phyloP scores from a whole-genome alignment of 2,113 vertebrate genomes.

The Acrocephalus kingi region DNA sequence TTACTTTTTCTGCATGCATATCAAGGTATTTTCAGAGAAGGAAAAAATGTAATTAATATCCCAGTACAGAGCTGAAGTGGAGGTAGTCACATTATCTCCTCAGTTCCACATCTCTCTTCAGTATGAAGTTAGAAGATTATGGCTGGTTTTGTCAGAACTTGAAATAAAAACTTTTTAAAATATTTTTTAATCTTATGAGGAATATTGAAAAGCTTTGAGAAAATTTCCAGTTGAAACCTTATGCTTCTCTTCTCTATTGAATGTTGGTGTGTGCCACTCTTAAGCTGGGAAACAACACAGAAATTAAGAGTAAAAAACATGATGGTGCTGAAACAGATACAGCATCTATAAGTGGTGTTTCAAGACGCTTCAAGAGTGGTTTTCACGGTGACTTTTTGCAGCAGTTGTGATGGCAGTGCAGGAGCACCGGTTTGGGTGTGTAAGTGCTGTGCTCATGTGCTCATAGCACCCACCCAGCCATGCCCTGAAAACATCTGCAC shows the following conservation, averaged over 20 bases:
- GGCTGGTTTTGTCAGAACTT: neutral
- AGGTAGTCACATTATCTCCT: neutral
- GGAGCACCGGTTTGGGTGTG: neutral
- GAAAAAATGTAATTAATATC: neutral
- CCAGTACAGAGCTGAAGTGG: neutral
- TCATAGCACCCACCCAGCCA: rapidly evolving
- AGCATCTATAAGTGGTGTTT: neutral
- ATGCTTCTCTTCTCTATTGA: neutral
- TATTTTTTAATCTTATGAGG: neutral
- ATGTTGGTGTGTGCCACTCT: neutral
- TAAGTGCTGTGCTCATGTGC: rapidly evolving
- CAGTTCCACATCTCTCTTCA: neutral
- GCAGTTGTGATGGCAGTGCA: neutral
- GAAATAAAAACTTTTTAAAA: neutral
- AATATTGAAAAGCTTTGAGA: neutral
- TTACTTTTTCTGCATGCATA: rapidly evolving
- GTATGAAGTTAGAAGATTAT: neutral
- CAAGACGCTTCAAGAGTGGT: neutral
- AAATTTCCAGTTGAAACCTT: neutral
- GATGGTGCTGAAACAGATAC: neutral
- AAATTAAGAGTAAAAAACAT: neutral
- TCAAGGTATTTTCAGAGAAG: neutral
- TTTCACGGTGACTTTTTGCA: neutral
- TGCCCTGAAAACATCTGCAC: neutral
- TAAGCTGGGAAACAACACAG: neutral